These are phyloP conservation scores for Pectinophora gossypiella DNA, from an alignment of 1,140 invertebrate species.

Conservation along the genomic window DNA sequence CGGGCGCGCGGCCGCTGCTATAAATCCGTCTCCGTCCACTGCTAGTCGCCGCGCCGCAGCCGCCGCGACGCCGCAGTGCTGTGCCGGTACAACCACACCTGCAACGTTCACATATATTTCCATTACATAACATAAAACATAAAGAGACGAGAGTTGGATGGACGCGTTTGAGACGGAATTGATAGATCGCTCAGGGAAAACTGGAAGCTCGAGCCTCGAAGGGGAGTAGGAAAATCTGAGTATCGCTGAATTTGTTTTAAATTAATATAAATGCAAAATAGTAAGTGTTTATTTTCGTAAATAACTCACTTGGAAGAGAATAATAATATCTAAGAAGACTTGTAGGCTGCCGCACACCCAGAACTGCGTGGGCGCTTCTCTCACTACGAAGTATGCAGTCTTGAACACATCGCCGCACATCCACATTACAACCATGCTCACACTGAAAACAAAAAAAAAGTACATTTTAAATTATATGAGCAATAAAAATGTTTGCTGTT, in stretches of 20 bases:
- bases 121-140: no score
- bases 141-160: no score
- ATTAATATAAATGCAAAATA: background rate
- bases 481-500: no score
- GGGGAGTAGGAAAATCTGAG: no score
- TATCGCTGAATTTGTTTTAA: no score
- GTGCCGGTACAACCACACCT: constrained; percentile 80
- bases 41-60: constrained; percentile 80
- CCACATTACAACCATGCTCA: constrained; percentile 98
- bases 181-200: no score
- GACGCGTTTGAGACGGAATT: no score
- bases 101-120: constrained; percentile 9
- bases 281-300: background rate
- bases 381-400: constrained; percentile 95
- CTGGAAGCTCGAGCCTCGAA: no score
- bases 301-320: constrained; percentile 85
- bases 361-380: constrained; percentile 95
- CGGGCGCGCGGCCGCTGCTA: constrained; percentile 40
- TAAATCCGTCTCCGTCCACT: constrained; percentile 75
- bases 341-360: constrained; percentile 96
- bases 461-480: no score
- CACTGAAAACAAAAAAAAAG: constrained; percentile 76
- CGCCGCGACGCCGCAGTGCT: constrained; percentile 78
- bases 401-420: constrained; percentile 96
- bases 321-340: constrained; percentile 89